These are phyloP conservation scores for Platysternon megacephalum DNA, from an alignment of 2,113 vertebrate genomes.

Conservation along the genomic window DNA sequence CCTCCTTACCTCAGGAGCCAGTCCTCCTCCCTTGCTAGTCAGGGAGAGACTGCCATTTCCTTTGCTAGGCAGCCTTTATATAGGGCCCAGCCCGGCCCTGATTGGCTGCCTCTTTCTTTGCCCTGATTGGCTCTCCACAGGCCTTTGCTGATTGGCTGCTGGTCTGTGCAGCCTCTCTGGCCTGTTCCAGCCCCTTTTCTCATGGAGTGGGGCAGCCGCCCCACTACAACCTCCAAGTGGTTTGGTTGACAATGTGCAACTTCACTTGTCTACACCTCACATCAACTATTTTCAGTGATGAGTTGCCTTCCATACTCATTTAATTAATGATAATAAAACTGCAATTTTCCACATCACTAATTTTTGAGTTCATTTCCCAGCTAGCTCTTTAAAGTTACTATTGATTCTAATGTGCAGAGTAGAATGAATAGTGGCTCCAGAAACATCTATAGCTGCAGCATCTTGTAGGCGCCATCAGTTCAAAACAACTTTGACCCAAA, in stretches of 20 bases:
- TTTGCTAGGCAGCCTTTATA: no score
- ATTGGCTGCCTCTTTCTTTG: no score
- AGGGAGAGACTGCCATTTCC: no score
- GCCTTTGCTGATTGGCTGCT: no score
- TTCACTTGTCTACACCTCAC: background rate
- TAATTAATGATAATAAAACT: background rate
- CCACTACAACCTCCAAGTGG: background rate
- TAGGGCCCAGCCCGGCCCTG: no score
- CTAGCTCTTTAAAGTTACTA: background rate
- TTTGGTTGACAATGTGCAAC: background rate
- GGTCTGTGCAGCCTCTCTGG: no score
- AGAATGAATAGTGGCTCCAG: background rate
- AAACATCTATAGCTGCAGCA: background rate
- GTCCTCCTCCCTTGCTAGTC: no score
- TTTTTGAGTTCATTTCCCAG: background rate
- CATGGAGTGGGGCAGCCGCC: no score
- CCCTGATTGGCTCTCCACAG: no score
- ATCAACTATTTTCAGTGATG: background rate
- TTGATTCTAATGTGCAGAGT: background rate
- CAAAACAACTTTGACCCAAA: background rate
- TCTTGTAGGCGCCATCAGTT: background rate
- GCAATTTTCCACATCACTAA: background rate
- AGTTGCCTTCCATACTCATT: background rate
- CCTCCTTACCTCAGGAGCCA: no score
- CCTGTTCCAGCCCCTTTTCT: no score